These are phyloP conservation scores for Agrilus biguttatus DNA, from an alignment of 2,888 invertebrate species.

Conservation along the genomic window DNA sequence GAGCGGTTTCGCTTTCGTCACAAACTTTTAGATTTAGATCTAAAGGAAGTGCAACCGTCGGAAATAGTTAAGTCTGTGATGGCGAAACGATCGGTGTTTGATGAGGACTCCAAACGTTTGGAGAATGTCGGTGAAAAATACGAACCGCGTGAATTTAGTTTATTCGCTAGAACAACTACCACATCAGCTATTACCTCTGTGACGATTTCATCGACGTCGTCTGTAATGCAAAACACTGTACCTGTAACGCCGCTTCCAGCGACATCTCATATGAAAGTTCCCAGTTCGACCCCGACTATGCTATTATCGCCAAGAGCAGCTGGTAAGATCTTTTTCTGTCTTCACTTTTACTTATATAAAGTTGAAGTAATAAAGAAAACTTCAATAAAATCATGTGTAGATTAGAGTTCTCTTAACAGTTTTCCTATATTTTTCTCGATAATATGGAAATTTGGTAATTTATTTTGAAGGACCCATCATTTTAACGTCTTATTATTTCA, in stretches of 20 bases:
- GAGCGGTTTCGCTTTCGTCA: constrained; percentile 47
- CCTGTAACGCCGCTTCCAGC: constrained; percentile 15
- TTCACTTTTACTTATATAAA: neutral
- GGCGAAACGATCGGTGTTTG: constrained; percentile 87
- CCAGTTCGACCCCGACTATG: constrained; percentile 22
- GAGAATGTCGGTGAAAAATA: constrained; percentile 78
- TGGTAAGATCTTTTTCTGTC: constrained; percentile 14
- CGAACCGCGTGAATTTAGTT: constrained; percentile 46
- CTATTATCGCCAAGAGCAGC: constrained; percentile 23
- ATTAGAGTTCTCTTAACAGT: too few relatives aligned
- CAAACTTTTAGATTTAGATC: constrained; percentile 64
- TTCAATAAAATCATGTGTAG: too few relatives aligned
- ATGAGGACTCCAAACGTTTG: constrained; percentile 85
- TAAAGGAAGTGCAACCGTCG: constrained; percentile 73
- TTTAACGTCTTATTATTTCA: constrained; percentile 7
- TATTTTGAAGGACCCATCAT: too few relatives aligned
- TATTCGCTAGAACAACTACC: constrained; percentile 19
- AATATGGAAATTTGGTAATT: too few relatives aligned
- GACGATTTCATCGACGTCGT: constrained; percentile 6
- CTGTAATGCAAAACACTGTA: constrained; percentile 11
- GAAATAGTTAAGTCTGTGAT: constrained; percentile 86
- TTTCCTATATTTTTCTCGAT: too few relatives aligned
- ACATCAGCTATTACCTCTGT: constrained; percentile 1
- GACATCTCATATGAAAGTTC: constrained; percentile 17
- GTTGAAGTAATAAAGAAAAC: too few relatives aligned